Base-by-base conservation (phyloP, 2,888 invertebrate species). In the Periphyllus acericola region DNA sequence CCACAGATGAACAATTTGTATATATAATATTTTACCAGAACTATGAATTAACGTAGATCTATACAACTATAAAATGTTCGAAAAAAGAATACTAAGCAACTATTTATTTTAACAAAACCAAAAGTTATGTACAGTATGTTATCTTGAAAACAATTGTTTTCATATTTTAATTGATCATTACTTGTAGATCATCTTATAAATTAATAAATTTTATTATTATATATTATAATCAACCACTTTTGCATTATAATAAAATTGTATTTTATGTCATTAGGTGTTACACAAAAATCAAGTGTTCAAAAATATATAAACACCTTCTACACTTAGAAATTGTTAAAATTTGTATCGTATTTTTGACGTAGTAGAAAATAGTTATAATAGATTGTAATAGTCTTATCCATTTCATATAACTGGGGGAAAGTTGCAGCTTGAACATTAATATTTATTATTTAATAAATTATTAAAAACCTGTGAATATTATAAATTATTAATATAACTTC, bases 321-420 rank as follows among this genome's bases (percentile, higher is more conserved):
- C 29, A 40, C 21, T 36, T 66, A 29, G 19, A 60, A 40, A 66
- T 75, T 66, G 75, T 83, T 83, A 83, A 66, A 75, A 75, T 5
- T 29, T 75, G 29, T 83, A 40, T 83, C 75, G 29, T 60, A 40
- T 40, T 75, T 83, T 29, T 83, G 75, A 66, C 75, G 32, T 40
- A 29, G 14, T 40, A 40, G 8, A 75, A n/a, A 29, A 66, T n/a
- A 19, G 66, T 25, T 68, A 80, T 83, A 40, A 9, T 75, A n/a
- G 21, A 83, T 40, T 74, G n/a, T 55, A 17, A 36, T 52, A 60
- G 32, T 83, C 21, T 55, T 60, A 66, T 75, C 29, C 36, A 55
- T 36, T 83, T 75, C 29, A 40, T 75, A 83, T 83, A 17, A 75
- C 46, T 32, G 75, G 74, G 75, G 74, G 83, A 29, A 66, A 60